Conservation (phyloP, 2,888 invertebrate species). For the Tricholauxania praeusta region DNA sequence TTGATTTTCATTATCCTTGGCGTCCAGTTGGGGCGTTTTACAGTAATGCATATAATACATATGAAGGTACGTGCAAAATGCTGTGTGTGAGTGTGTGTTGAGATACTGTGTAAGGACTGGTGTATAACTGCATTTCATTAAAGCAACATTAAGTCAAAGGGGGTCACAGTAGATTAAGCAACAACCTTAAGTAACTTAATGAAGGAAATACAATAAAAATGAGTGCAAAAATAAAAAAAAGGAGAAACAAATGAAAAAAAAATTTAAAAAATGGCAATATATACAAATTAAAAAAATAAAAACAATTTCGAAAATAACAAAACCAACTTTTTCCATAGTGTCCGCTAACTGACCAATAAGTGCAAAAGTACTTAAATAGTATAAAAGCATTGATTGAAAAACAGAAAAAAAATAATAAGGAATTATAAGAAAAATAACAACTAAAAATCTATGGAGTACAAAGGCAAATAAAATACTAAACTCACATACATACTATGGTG, state of each 20-base stretch:
- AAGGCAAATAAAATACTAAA: too few species aligned
- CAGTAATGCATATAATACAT: too few species aligned
- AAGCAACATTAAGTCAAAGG: too few species aligned
- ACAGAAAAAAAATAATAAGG: too few species aligned
- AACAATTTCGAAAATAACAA: neutral
- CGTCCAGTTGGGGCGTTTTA: slow-evolving; percentile 4
- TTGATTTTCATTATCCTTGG: slow-evolving; percentile 50
- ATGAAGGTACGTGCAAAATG: too few species aligned
- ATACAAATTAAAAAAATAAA: neutral
- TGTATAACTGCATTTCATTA: too few species aligned
- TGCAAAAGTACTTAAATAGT: neutral
- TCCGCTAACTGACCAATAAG: neutral
- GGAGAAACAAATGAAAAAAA: neutral
- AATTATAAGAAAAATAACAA: too few species aligned
- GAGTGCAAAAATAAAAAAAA: neutral
- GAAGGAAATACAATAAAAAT: neutral
- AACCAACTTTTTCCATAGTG: neutral
- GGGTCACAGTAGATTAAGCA: too few species aligned
- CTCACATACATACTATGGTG: too few species aligned
- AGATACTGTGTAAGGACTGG: too few species aligned
- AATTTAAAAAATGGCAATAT: neutral
- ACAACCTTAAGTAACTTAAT: neutral
- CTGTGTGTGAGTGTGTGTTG: neutral
- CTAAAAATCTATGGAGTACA: too few species aligned
- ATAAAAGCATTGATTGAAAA: too few species aligned